Evolutionary conservation across 2,797 vertebrate species (phyloP).

Genomic region (Poecilia wingei): DNA sequence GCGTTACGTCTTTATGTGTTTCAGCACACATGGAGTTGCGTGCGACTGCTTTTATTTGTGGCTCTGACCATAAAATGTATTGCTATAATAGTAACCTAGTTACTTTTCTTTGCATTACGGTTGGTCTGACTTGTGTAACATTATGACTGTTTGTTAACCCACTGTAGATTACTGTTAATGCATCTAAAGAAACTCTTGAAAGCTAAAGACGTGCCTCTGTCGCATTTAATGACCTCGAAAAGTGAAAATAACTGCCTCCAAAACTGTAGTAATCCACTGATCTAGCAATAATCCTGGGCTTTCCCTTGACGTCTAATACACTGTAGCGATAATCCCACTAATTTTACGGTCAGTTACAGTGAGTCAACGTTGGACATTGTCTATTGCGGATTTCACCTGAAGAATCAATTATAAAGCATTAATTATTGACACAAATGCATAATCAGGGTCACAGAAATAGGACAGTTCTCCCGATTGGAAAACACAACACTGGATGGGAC

Average conservation of each 20-base stretch:
- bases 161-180: background rate
- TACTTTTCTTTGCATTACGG: background rate
- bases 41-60: background rate
- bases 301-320: background rate
- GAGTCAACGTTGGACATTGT: conserved; percentile 5
- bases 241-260: background rate
- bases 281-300: background rate
- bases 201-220: background rate
- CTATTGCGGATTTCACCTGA: background rate
- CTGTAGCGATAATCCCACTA: background rate
- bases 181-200: background rate
- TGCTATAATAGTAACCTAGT: background rate
- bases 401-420: conserved; percentile 1
- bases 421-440: background rate
- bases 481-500: background rate
- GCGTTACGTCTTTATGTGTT: conserved; percentile 12
- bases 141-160: background rate
- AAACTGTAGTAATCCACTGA: background rate
- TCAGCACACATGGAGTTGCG: background rate
- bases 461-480: background rate
- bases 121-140: background rate
- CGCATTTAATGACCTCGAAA: background rate
- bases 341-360: background rate
- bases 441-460: background rate
- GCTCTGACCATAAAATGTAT: conserved; percentile 17